These are phyloP conservation scores for Ochropleura plecta DNA, from an alignment of 2,888 invertebrate genomes.

Conservation along the genomic window DNA sequence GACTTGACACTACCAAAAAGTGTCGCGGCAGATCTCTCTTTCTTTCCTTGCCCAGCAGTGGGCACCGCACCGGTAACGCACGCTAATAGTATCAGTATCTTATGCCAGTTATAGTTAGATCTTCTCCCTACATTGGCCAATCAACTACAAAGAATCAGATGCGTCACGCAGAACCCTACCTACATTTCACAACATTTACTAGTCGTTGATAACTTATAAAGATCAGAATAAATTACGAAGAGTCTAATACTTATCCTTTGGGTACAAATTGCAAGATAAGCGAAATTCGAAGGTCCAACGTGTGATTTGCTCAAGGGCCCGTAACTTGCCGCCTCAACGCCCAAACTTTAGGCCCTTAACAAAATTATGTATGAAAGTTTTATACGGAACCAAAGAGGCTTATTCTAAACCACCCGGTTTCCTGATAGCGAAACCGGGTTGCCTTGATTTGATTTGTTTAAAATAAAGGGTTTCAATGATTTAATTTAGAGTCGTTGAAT, in stretches of 20 bases:
- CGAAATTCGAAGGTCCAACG: constrained; percentile 30
- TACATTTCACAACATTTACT: constrained; percentile 1
- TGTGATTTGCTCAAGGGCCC: constrained; percentile 31
- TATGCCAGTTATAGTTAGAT: neutral
- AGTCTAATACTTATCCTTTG: constrained; percentile 20
- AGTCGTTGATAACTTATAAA: constrained; percentile 7
- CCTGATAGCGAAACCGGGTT: constrained; percentile 32
- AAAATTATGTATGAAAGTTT: constrained; percentile 61
- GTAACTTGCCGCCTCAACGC: constrained; percentile 45
- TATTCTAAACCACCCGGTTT: constrained; percentile 41
- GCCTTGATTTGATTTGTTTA: constrained; percentile 56
- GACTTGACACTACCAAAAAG: no score
- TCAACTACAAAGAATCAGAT: neutral
- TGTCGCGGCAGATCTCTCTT: no score
- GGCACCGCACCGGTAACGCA: no score
- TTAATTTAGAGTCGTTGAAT: constrained; percentile 31
- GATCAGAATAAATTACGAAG: constrained; percentile 42
- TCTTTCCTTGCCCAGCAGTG: no score
- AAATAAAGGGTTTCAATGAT: constrained; percentile 45
- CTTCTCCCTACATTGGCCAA: neutral
- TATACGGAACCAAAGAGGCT: constrained; percentile 36
- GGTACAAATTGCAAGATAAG: constrained; percentile 44
- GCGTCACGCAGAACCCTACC: neutral
- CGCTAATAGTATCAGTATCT: no score
- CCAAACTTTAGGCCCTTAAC: constrained; percentile 45